Percentiles rank a stretch among this genome's conserved stretches.
phyloP scores from a whole-genome alignment of 2,797 vertebrate genomes.

The Nannoperca obscura region DNA sequence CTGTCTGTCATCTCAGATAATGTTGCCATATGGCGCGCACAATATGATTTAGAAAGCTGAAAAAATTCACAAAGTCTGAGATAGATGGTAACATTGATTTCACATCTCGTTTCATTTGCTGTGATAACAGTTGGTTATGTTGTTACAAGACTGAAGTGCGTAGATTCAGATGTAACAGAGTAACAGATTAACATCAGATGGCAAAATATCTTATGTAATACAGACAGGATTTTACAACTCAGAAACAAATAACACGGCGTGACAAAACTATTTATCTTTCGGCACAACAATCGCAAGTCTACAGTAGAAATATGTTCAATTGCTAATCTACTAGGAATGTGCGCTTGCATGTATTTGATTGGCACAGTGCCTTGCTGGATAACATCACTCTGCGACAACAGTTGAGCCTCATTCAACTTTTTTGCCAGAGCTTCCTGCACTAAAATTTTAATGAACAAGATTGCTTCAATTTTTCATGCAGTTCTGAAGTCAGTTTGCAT shows the following conservation, averaged over 20 bases:
- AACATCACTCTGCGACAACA: no score
- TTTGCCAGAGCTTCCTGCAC: no score
- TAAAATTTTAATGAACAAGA: no score
- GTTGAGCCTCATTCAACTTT: no score
- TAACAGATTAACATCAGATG: not conserved
- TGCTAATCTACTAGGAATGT: not conserved
- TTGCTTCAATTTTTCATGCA: no score
- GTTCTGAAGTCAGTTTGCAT: no score
- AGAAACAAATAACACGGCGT: not conserved
- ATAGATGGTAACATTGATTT: conserved; percentile 6
- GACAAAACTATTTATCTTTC: not conserved
- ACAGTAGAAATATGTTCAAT: not conserved
- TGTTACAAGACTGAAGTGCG: not conserved
- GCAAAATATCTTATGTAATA: not conserved
- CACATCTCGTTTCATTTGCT: conserved; percentile 2
- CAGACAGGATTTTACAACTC: not conserved
- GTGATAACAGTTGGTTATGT: not conserved
- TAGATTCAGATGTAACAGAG: not conserved
- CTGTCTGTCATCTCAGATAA: not conserved
- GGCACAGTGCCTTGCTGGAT: no score
- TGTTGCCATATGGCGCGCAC: not conserved
- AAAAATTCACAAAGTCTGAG: not conserved
- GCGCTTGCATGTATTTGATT: not conserved
- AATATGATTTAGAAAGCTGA: not conserved
- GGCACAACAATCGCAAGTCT: not conserved